Conservation (phyloP, 2,888 invertebrate genomes). For the Leptothorax acervorum region DNA sequence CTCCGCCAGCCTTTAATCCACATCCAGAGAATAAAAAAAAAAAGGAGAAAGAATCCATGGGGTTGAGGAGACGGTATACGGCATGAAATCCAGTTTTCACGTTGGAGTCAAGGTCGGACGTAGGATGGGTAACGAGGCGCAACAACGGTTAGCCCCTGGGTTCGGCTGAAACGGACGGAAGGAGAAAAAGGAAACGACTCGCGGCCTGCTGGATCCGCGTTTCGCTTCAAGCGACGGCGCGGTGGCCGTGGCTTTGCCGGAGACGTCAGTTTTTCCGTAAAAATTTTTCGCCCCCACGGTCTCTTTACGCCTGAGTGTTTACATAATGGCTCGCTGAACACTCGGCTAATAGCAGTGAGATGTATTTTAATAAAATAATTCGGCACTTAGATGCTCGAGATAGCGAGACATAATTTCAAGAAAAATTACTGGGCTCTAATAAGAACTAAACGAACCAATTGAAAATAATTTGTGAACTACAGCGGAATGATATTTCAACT, state of each 20-base stretch:
- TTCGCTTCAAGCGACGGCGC: constrained; percentile 41
- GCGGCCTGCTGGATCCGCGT: constrained; percentile 54
- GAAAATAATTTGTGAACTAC: constrained; percentile 1
- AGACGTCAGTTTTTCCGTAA: constrained; percentile 59
- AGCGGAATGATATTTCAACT: not conserved
- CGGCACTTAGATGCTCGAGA: constrained; percentile 77
- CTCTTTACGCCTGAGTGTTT: constrained; percentile 74
- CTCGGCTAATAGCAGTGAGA: constrained; percentile 80
- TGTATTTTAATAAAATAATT: constrained; percentile 84
- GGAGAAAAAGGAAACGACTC: constrained; percentile 68
- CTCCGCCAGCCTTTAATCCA: constrained; percentile 69
- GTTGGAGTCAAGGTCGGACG: constrained; percentile 74
- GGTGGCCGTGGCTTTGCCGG: constrained; percentile 40
- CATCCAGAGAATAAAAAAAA: constrained; percentile 38
- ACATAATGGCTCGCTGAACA: constrained; percentile 83
- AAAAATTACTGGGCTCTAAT: constrained; percentile 11
- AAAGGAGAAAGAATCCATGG: constrained; percentile 29
- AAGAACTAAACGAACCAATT: constrained; percentile 29
- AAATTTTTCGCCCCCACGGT: constrained; percentile 73
- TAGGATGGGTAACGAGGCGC: constrained; percentile 77
- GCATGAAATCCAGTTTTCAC: constrained; percentile 73
- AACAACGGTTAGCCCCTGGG: constrained; percentile 71
- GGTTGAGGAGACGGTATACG: constrained; percentile 63
- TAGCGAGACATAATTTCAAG: constrained; percentile 26
- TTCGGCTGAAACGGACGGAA: constrained; percentile 64